phyloP scores from a whole-genome alignment of 23 tunicate genomes.

The Trididemnum nubilum region DNA sequence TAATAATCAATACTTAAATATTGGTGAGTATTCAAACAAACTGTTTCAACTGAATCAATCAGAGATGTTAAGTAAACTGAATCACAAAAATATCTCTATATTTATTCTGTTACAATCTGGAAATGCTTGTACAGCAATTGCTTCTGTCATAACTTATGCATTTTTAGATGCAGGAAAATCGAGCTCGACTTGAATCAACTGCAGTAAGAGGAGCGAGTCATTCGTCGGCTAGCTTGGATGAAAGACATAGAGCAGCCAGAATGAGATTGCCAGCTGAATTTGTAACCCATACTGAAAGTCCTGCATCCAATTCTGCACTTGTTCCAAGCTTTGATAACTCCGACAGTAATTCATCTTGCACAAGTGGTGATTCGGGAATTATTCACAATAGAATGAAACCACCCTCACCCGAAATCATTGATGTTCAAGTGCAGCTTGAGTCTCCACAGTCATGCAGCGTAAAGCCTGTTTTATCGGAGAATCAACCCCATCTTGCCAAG shows the following conservation, averaged over 20 bases:
- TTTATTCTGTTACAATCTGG: too few species aligned
- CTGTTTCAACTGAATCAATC: too few species aligned
- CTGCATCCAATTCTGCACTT: conserved; percentile 4
- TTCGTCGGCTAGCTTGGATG: conserved; percentile 19
- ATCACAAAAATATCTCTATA: too few species aligned
- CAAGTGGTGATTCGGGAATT: background rate
- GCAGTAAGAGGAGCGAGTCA: conserved; percentile 27
- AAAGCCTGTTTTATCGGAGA: conserved; percentile 1
- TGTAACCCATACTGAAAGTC: conserved; percentile 13
- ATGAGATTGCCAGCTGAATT: conserved; percentile 36
- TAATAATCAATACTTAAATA: too few species aligned
- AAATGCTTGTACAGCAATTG: too few species aligned
- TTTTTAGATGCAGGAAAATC: conserved; percentile 21
- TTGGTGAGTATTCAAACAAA: too few species aligned
- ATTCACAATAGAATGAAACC: background rate
- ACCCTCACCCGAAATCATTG: conserved; percentile 18
- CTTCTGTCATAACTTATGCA: too few species aligned
- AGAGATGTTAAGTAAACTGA: too few species aligned
- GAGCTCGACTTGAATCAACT: conserved; percentile 29
- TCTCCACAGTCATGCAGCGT: background rate
- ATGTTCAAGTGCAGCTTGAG: background rate
- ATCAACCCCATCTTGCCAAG: conserved; percentile 27
- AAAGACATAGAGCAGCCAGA: conserved; percentile 31
- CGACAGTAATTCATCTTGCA: conserved; percentile 6
- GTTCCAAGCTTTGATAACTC: conserved; percentile 6